A percentile compares a stretch with the other conserved stretches of the same genome.
Evolutionary conservation across 2,113 vertebrate genomes (phyloP).

Genomic region (Ranitomeya imitator): DNA sequence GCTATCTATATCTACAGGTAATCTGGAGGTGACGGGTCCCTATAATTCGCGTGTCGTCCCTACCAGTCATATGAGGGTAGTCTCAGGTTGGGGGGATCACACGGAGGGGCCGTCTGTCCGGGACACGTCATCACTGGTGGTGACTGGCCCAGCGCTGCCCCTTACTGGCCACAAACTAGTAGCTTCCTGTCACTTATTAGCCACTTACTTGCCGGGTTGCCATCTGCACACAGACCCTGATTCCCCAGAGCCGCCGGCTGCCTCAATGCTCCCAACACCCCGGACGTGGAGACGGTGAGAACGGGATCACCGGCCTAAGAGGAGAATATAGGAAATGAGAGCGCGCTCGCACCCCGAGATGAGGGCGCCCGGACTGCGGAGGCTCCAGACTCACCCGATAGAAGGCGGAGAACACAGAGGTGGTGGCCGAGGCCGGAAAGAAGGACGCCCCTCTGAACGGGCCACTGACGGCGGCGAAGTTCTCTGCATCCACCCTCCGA

Average conservation of each 20-base stretch:
- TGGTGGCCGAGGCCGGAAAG: not conserved
- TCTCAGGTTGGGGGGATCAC: too few relatives aligned
- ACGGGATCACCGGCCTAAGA: constrained; percentile 35
- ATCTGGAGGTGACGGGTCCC: too few relatives aligned
- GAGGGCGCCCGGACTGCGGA: not conserved
- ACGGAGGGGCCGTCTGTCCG: too few relatives aligned
- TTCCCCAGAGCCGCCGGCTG: constrained; percentile 28
- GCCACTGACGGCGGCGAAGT: not conserved
- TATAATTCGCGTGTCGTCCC: too few relatives aligned
- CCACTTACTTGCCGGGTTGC: constrained; percentile 42
- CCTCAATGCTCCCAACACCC: not conserved
- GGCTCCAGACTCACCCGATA: not conserved
- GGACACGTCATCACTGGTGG: too few relatives aligned
- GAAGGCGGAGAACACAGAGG: constrained; percentile 3
- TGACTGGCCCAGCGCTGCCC: too few relatives aligned
- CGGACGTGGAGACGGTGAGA: not conserved
- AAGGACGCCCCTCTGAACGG: not conserved
- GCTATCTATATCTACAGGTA: too few relatives aligned
- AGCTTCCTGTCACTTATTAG: not conserved
- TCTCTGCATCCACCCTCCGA: constrained; percentile 1
- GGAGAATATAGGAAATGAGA: not conserved
- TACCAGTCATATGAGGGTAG: too few relatives aligned
- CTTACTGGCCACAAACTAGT: too few relatives aligned
- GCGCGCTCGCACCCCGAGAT: not conserved
- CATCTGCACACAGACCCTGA: constrained; percentile 5